phyloP scores from a whole-genome alignment of 2,888 invertebrate genomes.

The Cheilosia scutellata region DNA sequence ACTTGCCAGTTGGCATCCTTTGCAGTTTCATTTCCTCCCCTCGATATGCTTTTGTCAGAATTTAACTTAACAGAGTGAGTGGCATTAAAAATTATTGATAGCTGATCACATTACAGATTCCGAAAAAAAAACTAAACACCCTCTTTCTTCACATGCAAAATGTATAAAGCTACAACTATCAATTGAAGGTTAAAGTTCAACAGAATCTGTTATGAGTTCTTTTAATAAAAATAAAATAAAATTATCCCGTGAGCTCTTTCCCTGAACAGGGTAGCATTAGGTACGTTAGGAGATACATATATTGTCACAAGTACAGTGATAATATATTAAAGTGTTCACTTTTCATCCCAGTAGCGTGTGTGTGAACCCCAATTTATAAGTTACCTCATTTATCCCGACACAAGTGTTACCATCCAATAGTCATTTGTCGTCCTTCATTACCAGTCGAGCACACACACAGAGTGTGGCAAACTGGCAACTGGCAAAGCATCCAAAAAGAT shows the following conservation, averaged over 20 bases:
- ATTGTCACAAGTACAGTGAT: constrained; percentile 50
- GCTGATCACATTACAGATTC: constrained; percentile 33
- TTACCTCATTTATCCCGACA: constrained; percentile 67
- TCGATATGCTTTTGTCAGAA: constrained; percentile 26
- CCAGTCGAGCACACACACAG: constrained; percentile 56
- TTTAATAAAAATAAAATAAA: constrained; percentile 22
- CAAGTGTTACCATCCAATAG: constrained; percentile 72
- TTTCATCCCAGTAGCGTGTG: constrained; percentile 35
- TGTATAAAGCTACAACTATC: constrained; percentile 2
- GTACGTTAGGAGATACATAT: not conserved
- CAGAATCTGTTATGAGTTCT: constrained; percentile 8
- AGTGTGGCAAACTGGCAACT: constrained; percentile 3
- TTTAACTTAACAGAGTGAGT: constrained; percentile 41
- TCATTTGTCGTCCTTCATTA: constrained; percentile 73
- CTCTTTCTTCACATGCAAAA: not conserved
- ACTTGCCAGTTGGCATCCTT: constrained; percentile 30
- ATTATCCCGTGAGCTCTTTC: constrained; percentile 19
- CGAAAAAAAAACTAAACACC: constrained; percentile 18
- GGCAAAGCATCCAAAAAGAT: not conserved
- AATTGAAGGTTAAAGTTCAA: constrained; percentile 14
- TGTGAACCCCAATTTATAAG: constrained; percentile 70
- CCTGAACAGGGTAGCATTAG: constrained; percentile 7
- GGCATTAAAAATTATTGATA: constrained; percentile 36
- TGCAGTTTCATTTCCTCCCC: constrained; percentile 4
- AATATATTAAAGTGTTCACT: constrained; percentile 44